Evolutionary conservation across 2,797 vertebrate species (phyloP).

Genomic region (Limosa lapponica): DNA sequence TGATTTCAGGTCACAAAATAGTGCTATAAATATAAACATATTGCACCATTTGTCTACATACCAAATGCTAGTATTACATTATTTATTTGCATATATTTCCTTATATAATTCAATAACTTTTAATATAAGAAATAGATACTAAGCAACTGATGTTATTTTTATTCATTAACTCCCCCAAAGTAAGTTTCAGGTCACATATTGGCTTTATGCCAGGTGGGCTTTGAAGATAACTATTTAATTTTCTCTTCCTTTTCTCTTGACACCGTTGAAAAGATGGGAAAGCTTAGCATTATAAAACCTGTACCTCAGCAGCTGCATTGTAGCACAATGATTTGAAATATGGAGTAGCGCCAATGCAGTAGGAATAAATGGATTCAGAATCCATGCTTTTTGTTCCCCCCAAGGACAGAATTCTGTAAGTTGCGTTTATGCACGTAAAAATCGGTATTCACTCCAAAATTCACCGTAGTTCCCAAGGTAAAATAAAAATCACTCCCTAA

Average conservation of each 20-base stretch:
- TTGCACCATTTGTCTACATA: neutral
- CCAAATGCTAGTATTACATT: neutral
- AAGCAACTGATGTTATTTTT: constrained; percentile 9
- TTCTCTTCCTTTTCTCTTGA: constrained; percentile 18
- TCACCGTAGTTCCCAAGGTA: neutral
- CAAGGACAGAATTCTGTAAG: neutral
- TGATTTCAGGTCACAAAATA: neutral
- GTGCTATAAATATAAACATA: neutral
- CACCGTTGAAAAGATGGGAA: neutral
- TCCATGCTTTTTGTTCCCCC: neutral
- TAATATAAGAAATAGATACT: neutral
- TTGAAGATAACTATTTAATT: constrained; percentile 62
- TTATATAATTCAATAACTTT: neutral
- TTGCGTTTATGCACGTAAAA: neutral
- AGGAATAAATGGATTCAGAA: neutral
- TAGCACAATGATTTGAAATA: neutral
- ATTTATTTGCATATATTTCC: neutral
- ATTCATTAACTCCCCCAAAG: neutral
- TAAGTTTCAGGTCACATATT: neutral
- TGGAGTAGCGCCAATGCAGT: neutral
- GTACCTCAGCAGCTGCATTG: neutral
- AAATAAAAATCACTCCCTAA: neutral
- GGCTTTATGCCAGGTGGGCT: constrained; percentile 24
- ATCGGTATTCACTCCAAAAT: neutral
- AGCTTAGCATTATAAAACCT: neutral